phyloP scores from a whole-genome alignment of 2,888 invertebrate genomes.

The Onthophagus sagittarius region DNA sequence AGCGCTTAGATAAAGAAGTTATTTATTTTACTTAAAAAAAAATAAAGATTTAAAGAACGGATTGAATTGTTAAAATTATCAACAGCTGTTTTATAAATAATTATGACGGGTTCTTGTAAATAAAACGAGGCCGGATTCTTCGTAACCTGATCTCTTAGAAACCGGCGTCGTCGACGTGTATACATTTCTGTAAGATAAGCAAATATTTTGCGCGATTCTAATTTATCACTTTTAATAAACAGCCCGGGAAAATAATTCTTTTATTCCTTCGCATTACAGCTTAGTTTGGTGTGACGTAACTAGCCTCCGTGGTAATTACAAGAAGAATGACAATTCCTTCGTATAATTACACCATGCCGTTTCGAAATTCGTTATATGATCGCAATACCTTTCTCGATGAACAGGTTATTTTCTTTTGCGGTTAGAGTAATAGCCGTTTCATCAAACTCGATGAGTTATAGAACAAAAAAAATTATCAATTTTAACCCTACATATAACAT shows the following conservation, averaged over 20 bases:
- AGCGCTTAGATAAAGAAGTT: too few species aligned
- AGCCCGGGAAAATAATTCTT: not conserved
- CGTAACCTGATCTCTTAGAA: not conserved
- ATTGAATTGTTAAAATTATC: too few species aligned
- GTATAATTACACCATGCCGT: not conserved
- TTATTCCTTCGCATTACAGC: not conserved
- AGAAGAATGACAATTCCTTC: not conserved
- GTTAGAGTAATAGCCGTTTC: not conserved
- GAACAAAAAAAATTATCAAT: not conserved
- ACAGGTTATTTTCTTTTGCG: not conserved
- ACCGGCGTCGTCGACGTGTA: not conserved
- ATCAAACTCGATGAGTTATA: not conserved
- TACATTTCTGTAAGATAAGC: not conserved
- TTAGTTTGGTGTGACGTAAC: not conserved
- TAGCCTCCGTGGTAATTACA: not conserved
- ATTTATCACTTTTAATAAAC: not conserved
- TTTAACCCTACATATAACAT: too few species aligned
- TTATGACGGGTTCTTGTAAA: not conserved
- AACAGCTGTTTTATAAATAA: not conserved
- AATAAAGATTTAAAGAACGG: too few species aligned
- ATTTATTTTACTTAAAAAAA: too few species aligned
- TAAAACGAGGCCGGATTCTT: not conserved
- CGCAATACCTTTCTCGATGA: not conserved
- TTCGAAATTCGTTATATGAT: not conserved
- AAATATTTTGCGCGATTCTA: not conserved